A percentile compares a stretch with the other conserved stretches of the same genome.
These are phyloP conservation scores for Drosophila obscura DNA, from an alignment of 1,140 invertebrate genomes.

Conservation along the genomic window DNA sequence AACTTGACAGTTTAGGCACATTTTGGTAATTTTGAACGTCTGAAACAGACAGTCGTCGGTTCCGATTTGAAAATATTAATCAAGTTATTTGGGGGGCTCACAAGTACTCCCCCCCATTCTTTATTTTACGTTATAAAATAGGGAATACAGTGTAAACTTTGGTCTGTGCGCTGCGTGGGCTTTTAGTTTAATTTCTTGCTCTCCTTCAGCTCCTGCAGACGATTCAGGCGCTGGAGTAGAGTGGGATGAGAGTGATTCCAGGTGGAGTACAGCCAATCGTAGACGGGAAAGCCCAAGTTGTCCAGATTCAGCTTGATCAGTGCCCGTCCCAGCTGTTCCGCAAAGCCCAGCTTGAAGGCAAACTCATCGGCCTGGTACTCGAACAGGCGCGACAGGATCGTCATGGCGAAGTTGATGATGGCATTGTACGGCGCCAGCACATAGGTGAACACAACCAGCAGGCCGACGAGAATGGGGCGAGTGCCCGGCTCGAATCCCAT, in stretches of 20 bases:
- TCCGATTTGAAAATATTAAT: not conserved
- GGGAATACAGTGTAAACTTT: constrained; percentile 50
- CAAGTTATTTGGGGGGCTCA: constrained; percentile 6
- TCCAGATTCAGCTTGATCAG: constrained; percentile 97
- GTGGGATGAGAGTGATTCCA: constrained; percentile 99
- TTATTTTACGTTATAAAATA: constrained; percentile 31
- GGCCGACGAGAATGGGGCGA: constrained; percentile 95
- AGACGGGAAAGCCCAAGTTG: constrained; percentile 96
- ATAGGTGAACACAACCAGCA: constrained; percentile 95
- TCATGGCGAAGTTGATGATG: constrained; percentile 89
- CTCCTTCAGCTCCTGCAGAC: constrained; percentile 67
- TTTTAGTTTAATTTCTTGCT: constrained; percentile 58
- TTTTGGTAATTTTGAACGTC: constrained; percentile 43
- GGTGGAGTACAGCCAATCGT: constrained; percentile 94
- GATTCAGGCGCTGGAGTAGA: constrained; percentile 93
- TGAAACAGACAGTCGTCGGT: constrained; percentile 12
- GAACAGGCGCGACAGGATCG: constrained; percentile 89
- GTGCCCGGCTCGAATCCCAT: constrained; percentile 92
- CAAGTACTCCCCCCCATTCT: constrained; percentile 18
- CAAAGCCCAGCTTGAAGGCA: constrained; percentile 91
- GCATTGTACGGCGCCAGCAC: constrained; percentile 97
- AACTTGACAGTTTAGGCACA: constrained; percentile 38
- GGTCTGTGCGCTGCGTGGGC: constrained; percentile 37
- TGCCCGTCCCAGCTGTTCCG: constrained; percentile 89
- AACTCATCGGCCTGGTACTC: constrained; percentile 99